These are phyloP conservation scores for Saguinus imperator DNA, from an alignment of 2,113 vertebrate genomes.

Conservation along the genomic window DNA sequence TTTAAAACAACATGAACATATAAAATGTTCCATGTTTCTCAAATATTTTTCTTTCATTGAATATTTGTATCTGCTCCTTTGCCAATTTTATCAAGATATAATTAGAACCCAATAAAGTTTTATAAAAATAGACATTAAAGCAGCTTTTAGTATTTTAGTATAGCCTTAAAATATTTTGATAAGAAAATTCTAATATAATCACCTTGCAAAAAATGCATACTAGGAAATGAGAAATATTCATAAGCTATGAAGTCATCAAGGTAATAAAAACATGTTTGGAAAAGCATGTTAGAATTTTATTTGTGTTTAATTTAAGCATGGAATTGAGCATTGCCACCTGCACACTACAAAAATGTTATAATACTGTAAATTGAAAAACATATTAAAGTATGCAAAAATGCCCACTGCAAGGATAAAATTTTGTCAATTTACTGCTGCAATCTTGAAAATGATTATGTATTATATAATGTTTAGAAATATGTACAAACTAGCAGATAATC, in stretches of 20 bases:
- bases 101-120: background rate
- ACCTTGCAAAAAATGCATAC: background rate
- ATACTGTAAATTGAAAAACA: background rate
- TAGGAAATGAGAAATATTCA: constrained; percentile 40
- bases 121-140: background rate
- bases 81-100: background rate
- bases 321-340: background rate
- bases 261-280: background rate
- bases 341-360: constrained; percentile 20
- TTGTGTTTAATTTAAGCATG: background rate
- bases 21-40: background rate
- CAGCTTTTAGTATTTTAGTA: background rate
- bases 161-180: constrained; percentile 1
- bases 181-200: background rate
- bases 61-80: background rate
- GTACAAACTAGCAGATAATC: constrained; percentile 22
- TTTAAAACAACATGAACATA: background rate
- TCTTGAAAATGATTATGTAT: constrained; percentile 40
- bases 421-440: background rate
- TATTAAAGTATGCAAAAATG: constrained; percentile 41
- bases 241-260: background rate
- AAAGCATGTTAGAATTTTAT: background rate
- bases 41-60: background rate
- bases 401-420: background rate
- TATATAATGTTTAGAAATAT: constrained; percentile 54